Evolutionary conservation across 1,140 invertebrate species (phyloP).

Genomic region (Pseudomyrmex pallidus): DNA sequence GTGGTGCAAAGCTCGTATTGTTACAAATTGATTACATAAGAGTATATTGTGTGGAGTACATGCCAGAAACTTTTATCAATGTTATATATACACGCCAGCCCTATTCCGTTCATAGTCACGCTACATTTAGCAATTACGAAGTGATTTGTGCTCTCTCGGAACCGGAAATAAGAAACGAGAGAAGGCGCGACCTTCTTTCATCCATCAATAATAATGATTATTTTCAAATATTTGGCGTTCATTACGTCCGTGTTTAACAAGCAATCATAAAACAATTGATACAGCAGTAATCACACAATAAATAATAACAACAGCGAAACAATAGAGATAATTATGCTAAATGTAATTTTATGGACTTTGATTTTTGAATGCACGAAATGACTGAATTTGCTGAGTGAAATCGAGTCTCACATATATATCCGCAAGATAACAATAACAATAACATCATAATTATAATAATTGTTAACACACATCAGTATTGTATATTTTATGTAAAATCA

Average conservation of each 20-base stretch:
- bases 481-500: not conserved
- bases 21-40: conserved; percentile 52
- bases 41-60: conserved; percentile 2
- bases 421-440: not conserved
- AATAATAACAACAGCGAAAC: not conserved
- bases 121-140: conserved; percentile 78
- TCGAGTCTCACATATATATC: not conserved
- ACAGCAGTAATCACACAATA: not conserved
- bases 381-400: not conserved
- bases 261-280: not conserved
- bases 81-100: conserved; percentile 64
- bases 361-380: not conserved
- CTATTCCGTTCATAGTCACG: conserved; percentile 65
- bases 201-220: conserved; percentile 66
- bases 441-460: conserved; percentile 15
- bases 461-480: not conserved
- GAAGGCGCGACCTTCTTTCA: conserved; percentile 69
- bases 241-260: conserved; percentile 15
- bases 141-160: conserved; percentile 74
- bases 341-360: not conserved
- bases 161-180: conserved; percentile 78
- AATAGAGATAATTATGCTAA: conserved; percentile 10
- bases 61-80: conserved; percentile 72
- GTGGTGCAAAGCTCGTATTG: not conserved
- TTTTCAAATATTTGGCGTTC: conserved; percentile 58